Conservation (phyloP, 2,797 vertebrate genomes). For the Lagocephalus sceleratus region DNA sequence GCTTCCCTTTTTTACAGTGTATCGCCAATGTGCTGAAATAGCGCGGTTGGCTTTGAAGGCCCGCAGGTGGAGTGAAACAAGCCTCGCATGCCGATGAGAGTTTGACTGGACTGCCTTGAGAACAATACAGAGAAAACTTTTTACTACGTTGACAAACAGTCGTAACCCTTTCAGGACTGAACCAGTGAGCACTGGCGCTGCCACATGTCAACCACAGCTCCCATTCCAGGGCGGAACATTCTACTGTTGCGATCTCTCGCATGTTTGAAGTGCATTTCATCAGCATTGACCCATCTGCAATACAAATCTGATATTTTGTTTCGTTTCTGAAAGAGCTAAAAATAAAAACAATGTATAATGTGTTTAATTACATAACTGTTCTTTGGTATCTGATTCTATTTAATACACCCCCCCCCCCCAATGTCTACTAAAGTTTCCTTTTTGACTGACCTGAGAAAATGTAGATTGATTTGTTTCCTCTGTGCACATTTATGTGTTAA, state of each 20-base stretch:
- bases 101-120: constrained; percentile 35
- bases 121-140: constrained; percentile 34
- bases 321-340: background rate
- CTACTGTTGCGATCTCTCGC: background rate
- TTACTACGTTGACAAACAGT: constrained; percentile 56
- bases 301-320: background rate
- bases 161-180: constrained; percentile 24
- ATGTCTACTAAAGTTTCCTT: constrained; percentile 2
- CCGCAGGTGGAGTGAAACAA: constrained; percentile 40
- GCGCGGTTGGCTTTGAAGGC: constrained; percentile 39
- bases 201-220: background rate
- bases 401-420: background rate
- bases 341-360: background rate
- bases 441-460: constrained; percentile 7
- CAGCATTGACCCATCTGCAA: background rate
- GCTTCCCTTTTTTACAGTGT: constrained; percentile 50
- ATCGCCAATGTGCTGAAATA: constrained; percentile 56
- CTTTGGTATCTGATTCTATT: background rate
- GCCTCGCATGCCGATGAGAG: constrained; percentile 40
- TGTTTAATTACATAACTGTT: background rate
- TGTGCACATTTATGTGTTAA: constrained; percentile 2
- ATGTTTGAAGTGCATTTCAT: background rate
- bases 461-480: constrained; percentile 4
- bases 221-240: background rate
- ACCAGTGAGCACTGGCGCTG: background rate